Conservation (phyloP, 1,140 invertebrate genomes). For the Leucophenga varia region DNA sequence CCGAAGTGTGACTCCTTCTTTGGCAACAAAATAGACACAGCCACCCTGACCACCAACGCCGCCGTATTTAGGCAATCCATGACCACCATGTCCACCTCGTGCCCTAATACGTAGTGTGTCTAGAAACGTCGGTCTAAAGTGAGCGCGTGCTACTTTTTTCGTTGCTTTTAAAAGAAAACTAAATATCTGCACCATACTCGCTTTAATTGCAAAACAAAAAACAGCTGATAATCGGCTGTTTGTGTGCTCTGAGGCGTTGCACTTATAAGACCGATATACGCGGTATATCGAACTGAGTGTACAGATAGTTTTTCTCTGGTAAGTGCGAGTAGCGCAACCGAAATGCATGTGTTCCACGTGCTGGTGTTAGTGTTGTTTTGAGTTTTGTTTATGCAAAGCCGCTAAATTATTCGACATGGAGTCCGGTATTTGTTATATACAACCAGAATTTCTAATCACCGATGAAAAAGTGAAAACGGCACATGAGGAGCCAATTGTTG, state of each 20-base stretch:
- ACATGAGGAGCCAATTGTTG: not conserved
- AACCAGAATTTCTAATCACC: conserved; percentile 60
- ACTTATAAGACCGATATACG: too few species aligned
- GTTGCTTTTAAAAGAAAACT: conserved; percentile 42
- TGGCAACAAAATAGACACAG: conserved; percentile 71
- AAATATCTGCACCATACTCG: conserved; percentile 44
- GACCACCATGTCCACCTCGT: conserved; percentile 73
- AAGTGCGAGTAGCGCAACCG: too few species aligned
- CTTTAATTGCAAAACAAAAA: not conserved
- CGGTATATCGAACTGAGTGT: too few species aligned
- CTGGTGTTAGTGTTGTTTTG: conserved; percentile 14
- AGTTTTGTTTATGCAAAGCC: not conserved
- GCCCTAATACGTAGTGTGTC: conserved; percentile 74
- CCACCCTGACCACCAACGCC: conserved; percentile 86
- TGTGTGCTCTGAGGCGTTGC: too few species aligned
- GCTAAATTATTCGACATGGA: conserved; percentile 33
- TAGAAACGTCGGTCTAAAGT: conserved; percentile 62
- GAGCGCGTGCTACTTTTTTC: conserved; percentile 38
- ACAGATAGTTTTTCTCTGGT: too few species aligned
- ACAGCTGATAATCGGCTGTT: not conserved
- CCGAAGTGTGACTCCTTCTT: conserved; percentile 64
- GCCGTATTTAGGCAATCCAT: conserved; percentile 75
- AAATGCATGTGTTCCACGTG: too few species aligned
- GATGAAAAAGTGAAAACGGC: too few species aligned
- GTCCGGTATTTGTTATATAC: conserved; percentile 61